Percentiles rank a stretch among this genome's conserved stretches.
phyloP scores from a whole-genome alignment of 2,888 invertebrate genomes.

The Stenodema calcarata region DNA sequence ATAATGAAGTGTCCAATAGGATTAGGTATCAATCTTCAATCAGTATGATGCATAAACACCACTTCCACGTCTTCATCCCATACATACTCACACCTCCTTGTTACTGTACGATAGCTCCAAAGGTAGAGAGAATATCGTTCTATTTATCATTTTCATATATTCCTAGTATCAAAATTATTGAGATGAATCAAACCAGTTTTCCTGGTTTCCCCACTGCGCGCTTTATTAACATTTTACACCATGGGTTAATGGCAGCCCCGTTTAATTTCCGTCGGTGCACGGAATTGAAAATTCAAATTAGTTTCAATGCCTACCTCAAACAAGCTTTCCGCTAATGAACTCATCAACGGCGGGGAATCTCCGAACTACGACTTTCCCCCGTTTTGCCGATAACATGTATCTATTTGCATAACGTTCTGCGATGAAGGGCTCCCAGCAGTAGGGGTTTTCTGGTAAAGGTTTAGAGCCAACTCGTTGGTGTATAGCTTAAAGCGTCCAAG shows the following conservation, averaged over 20 bases:
- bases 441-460: neutral
- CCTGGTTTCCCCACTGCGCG: too few relatives aligned
- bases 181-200: too few relatives aligned
- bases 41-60: too few relatives aligned
- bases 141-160: too few relatives aligned
- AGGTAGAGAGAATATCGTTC: too few relatives aligned
- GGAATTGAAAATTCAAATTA: conserved; percentile 5
- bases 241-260: neutral
- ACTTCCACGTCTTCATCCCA: too few relatives aligned
- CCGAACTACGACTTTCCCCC: neutral
- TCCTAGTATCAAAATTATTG: too few relatives aligned
- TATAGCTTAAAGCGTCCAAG: neutral
- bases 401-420: neutral
- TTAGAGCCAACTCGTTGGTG: neutral
- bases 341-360: neutral
- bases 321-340: conserved; percentile 1
- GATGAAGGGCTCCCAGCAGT: neutral
- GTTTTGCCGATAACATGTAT: neutral
- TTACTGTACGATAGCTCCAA: too few relatives aligned
- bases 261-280: neutral
- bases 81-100: too few relatives aligned
- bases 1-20: too few relatives aligned
- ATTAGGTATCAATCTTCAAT: too few relatives aligned
- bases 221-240: too few relatives aligned
- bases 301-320: neutral